Evolutionary conservation across 1,140 invertebrate genomes (phyloP), one percentile per base, ranked within the genome.

Genomic region (Temnothorax curvispinosus): DNA sequence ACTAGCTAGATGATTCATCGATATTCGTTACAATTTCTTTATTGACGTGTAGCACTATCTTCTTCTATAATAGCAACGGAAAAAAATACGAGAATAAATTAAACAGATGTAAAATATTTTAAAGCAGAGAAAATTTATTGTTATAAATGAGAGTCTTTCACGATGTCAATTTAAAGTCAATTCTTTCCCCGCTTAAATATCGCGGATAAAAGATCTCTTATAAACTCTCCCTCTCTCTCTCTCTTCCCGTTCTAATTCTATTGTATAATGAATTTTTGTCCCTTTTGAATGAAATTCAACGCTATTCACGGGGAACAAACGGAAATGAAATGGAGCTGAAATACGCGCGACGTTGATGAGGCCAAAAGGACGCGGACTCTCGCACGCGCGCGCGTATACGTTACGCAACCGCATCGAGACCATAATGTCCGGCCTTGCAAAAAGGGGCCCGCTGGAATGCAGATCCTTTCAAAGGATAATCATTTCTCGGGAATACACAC

Each of bases 381-480:
- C 85, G 52, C 41, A 9, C 60, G 32, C 41, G 21, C 44, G 71
- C 38, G 50, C 21, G 35, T 44, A 69, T 64, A 47, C 18, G 54
- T 89, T 88, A 76, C 87, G 88, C 69, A 89, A 89, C 41, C 56
- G 69, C 82, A 67, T 81, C 85, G 76, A 80, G 74, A 81, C 58
- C 44, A 87, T 72, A 78, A 85, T 67, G 76, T 32, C 50, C 62
- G 65, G 52, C 76, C 87, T 88, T 86, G 81, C 81, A 67, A 89
- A 89, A 82, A 81, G 69, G 69, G 76, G 80, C 56, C 67, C 41
- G 86, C 35, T 85, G 86, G 86, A 87, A 87, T 87, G 86, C 80
- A 87, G 86, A 87, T 87, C 86, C 86, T 85, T 87, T 87, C 86
- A 72, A 87, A 87, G 86, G 80, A 87, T 87, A 87, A 87, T 87